Evolutionary conservation across 2,888 invertebrate species (phyloP).

Genomic region (Sesia bembeciformis): DNA sequence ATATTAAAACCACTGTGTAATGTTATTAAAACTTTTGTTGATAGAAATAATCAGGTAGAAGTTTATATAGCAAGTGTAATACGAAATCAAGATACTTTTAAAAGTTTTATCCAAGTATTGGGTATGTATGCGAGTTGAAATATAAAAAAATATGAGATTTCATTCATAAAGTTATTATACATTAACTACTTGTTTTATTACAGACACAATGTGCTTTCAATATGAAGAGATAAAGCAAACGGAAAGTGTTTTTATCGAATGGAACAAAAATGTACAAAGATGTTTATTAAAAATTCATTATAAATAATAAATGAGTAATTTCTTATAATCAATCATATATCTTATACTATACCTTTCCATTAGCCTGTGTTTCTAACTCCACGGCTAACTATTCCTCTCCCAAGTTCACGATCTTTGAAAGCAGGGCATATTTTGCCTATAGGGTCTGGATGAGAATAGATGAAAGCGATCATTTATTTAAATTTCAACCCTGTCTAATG

Average conservation of each 20-base stretch:
- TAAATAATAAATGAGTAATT: neutral
- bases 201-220: constrained; percentile 27
- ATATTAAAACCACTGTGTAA: constrained; percentile 43
- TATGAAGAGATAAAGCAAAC: constrained; percentile 20
- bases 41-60: constrained; percentile 34
- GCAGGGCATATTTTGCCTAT: too few species aligned
- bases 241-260: constrained; percentile 29
- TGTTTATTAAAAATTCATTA: constrained; percentile 38
- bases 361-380: too few species aligned
- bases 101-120: constrained; percentile 69
- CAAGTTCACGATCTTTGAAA: too few species aligned
- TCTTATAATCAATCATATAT: too few species aligned
- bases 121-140: constrained; percentile 44
- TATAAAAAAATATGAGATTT: neutral
- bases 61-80: constrained; percentile 58
- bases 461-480: too few species aligned
- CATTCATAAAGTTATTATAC: neutral
- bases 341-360: too few species aligned
- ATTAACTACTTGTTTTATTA: constrained; percentile 15
- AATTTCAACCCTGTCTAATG: too few species aligned
- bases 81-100: constrained; percentile 78
- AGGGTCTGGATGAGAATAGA: too few species aligned
- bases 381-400: too few species aligned
- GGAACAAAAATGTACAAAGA: constrained; percentile 32
- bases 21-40: constrained; percentile 31